A percentile compares a stretch with the other conserved stretches of the same genome.
Evolutionary conservation across 2,113 vertebrate genomes (phyloP).

Genomic region (Nothoprocta perdicaria): DNA sequence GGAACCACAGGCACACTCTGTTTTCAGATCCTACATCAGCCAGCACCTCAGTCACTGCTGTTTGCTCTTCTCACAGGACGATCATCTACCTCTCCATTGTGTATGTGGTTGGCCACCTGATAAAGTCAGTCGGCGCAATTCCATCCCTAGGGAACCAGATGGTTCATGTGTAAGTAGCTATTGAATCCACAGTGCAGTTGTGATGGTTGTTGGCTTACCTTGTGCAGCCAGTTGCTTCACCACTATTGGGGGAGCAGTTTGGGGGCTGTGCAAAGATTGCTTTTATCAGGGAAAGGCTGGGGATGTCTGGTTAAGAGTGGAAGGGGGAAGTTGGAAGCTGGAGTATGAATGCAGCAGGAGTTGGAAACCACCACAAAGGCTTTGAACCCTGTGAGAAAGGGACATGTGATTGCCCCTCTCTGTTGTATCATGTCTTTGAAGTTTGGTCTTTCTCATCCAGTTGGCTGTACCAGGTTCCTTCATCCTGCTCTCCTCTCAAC

Average conservation of each 20-base stretch:
- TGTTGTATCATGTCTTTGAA: neutral
- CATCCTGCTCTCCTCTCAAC: no score
- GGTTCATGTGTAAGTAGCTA: constrained; percentile 89
- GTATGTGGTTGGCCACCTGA: constrained; percentile 92
- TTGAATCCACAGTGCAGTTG: neutral
- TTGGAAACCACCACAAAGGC: neutral
- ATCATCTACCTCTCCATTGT: constrained; percentile 95
- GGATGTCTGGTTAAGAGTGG: neutral
- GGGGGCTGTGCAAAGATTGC: neutral
- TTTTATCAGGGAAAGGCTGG: neutral
- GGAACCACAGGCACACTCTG: neutral
- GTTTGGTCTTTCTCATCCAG: neutral
- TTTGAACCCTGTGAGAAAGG: neutral
- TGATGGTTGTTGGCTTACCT: neutral
- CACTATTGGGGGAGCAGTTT: neutral
- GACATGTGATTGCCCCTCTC: neutral
- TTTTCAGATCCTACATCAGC: neutral
- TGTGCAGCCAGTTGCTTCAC: neutral
- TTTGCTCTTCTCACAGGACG: constrained; percentile 84
- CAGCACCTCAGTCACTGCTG: constrained; percentile 23
- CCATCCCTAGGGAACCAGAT: constrained; percentile 84
- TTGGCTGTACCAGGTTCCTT: neutral
- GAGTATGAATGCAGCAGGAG: neutral
- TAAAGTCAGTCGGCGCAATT: constrained; percentile 95
- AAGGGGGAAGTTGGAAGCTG: neutral